phyloP scores from a whole-genome alignment of 2,888 invertebrate species.

The Selenia dentaria region DNA sequence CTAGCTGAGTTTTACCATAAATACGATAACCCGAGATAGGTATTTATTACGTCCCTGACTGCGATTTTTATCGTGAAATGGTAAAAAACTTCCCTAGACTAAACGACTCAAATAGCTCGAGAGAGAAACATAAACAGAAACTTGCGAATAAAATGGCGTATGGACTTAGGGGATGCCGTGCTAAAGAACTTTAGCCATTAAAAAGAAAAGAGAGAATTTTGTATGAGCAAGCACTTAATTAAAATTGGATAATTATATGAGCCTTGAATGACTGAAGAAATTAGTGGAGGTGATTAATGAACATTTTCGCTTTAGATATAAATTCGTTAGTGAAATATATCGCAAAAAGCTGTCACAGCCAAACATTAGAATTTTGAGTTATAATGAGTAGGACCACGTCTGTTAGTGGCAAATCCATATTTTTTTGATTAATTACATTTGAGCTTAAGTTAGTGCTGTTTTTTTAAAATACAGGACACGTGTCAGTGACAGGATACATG shows the following conservation, averaged over 20 bases:
- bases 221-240: constrained; percentile 2
- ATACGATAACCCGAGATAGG: constrained; percentile 18
- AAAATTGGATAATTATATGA: constrained; percentile 9
- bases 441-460: constrained; percentile 5
- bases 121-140: constrained; percentile 65
- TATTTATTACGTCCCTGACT: constrained; percentile 42
- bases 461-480: too few species aligned
- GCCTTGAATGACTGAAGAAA: neutral
- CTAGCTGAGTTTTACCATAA: constrained; percentile 5
- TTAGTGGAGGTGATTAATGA: constrained; percentile 1
- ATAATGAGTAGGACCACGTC: too few species aligned
- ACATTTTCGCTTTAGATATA: neutral
- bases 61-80: constrained; percentile 54
- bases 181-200: constrained; percentile 8
- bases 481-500: too few species aligned
- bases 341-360: constrained; percentile 3
- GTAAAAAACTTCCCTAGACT: constrained; percentile 64
- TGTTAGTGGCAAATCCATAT: constrained; percentile 9
- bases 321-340: neutral
- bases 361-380: constrained; percentile 3
- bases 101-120: constrained; percentile 52
- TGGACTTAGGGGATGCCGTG: constrained; percentile 15
- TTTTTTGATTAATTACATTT: constrained; percentile 33
- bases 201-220: neutral
- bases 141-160: constrained; percentile 56